Conservation (phyloP, 2,888 invertebrate genomes). For the Sinodicranocentrus sp. region DNA sequence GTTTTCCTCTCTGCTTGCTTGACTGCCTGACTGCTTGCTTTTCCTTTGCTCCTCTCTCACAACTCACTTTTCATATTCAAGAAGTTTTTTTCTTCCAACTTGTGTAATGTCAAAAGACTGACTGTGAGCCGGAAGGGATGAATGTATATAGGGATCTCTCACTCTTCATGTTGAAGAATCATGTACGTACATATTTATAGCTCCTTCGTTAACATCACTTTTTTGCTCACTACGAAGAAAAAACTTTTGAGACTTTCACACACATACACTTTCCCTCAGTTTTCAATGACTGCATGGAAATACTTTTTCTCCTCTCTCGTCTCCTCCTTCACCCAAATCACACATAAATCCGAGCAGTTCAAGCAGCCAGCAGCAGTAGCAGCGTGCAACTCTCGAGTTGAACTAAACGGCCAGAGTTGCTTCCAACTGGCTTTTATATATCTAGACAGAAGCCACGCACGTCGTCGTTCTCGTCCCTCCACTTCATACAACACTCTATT, state of each 20-base stretch:
- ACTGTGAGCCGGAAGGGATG: conserved; percentile 65
- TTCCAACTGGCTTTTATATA: conserved; percentile 50
- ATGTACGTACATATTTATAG: conserved; percentile 10
- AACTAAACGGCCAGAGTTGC: conserved; percentile 64
- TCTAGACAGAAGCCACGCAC: neutral
- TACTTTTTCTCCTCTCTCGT: conserved; percentile 6
- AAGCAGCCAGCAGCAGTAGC: conserved; percentile 51
- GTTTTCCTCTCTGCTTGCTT: conserved; percentile 26
- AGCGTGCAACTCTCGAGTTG: conserved; percentile 57
- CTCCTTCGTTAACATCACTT: conserved; percentile 24
- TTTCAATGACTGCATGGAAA: neutral
- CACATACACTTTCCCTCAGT: neutral
- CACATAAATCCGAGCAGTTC: conserved; percentile 10
- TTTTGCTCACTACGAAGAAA: conserved; percentile 9
- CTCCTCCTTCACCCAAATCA: conserved; percentile 13
- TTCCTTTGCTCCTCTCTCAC: conserved; percentile 2
- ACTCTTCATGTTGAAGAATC: neutral
- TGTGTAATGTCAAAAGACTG: conserved; percentile 62
- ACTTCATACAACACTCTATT: neutral
- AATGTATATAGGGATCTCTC: neutral
- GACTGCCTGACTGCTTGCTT: conserved; percentile 39
- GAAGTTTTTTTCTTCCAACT: conserved; percentile 56
- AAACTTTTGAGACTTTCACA: neutral
- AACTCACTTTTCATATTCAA: conserved; percentile 51
- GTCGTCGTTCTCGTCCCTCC: neutral